Evolutionary conservation across 2,888 invertebrate genomes (phyloP), one percentile per base, ranked within the genome.

Genomic region (Escarpia spicata): DNA sequence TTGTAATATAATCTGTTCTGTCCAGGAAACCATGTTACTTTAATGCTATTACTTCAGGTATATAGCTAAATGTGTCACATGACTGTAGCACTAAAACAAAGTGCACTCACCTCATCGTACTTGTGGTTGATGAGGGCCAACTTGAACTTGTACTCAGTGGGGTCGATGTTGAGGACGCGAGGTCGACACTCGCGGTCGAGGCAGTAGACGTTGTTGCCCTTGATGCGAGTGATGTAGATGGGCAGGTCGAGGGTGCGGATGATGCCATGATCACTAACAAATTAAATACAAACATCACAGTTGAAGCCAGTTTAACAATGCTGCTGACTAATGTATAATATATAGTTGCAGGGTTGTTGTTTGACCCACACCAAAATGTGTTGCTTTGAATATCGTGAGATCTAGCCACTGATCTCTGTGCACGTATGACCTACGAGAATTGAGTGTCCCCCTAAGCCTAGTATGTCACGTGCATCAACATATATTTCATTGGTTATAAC

Each of bases 111-210:
- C 95, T 96, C 96, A 92, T 96, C 96, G 95, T 96, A 96, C 94
- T 96, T 96, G 91, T 99, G 98, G 95, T 99, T 99, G 94, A 99
- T 98, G 58, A 99, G 97, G 0, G 99, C 99, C 95, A 99, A 96
- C 96, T 99, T 99, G 97, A 99, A 99, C 95, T 98, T 98, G 97
- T 98, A 99, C 96, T 99, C 99, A 0, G 99, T 99, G 2, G 99
- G 98, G 97, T 99, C 99, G 94, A 99, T 98, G 95, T 98, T 98
- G 92, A 99, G 97, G 92, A 99, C 98, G 92, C 98, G 97, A 0
- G 99, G 98, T 90, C 98, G 97, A 94, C 98, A 98, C 96, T 99
- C 99, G 6, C 99, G 97, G 97, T 99, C 99, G 94, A 99, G 97
- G 95, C 99, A 99, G 96, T 98, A 99, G 0, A 99, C 98, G 93